phyloP scores from a whole-genome alignment of 2,888 invertebrate genomes.

The Eristalinus aeneus region DNA sequence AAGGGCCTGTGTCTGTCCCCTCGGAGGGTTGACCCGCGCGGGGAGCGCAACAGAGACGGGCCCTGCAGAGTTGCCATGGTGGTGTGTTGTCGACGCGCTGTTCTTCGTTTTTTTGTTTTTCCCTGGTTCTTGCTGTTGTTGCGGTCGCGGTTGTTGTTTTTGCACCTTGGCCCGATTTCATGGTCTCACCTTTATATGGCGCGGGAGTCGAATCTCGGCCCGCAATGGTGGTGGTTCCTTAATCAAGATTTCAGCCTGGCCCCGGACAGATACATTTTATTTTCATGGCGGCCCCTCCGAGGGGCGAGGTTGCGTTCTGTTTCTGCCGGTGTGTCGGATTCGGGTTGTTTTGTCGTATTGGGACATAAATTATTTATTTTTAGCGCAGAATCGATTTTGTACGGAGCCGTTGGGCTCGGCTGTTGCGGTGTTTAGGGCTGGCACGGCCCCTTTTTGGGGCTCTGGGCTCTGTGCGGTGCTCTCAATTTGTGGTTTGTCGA shows the following conservation, averaged over 20 bases:
- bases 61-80: background rate
- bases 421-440: slow-evolving; percentile 45
- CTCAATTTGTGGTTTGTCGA: slow-evolving; percentile 68
- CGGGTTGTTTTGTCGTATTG: slow-evolving; percentile 52
- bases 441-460: slow-evolving; percentile 54
- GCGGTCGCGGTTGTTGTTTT: slow-evolving; percentile 65
- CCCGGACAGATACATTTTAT: slow-evolving; percentile 70
- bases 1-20: slow-evolving; percentile 40
- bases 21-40: background rate
- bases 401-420: slow-evolving; percentile 61
- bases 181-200: slow-evolving; percentile 71
- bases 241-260: slow-evolving; percentile 70
- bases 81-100: background rate
- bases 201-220: slow-evolving; percentile 66
- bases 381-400: slow-evolving; percentile 68
- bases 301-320: background rate
- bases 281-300: slow-evolving; percentile 61
- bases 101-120: slow-evolving; percentile 8
- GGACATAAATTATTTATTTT: slow-evolving; percentile 71
- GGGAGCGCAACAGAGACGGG: background rate
- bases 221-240: slow-evolving; percentile 59
- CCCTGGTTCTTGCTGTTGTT: background rate
- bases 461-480: slow-evolving; percentile 15
- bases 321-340: slow-evolving; percentile 8
- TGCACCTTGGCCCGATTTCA: slow-evolving; percentile 71